Conservation (phyloP, 2,888 invertebrate species). For the Cecidostiba fungosa region DNA sequence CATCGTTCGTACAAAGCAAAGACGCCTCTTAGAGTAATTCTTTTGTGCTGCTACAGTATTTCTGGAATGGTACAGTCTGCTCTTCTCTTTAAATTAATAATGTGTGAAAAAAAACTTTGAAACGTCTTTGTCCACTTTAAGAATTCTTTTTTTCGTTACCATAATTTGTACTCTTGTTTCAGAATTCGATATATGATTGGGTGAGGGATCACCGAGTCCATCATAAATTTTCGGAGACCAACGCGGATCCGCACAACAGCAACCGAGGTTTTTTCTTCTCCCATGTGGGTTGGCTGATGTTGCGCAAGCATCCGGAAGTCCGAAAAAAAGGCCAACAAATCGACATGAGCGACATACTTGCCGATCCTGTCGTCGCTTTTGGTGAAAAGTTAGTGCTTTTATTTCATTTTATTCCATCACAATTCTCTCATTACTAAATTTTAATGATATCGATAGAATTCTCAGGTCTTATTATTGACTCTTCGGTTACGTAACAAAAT, state of each 20-base stretch:
- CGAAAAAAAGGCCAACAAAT: slow-evolving; percentile 87
- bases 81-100: neutral
- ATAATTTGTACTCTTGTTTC: no score
- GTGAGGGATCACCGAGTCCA: slow-evolving; percentile 89
- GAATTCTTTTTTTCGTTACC: no score
- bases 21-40: slow-evolving; percentile 82
- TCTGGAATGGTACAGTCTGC: slow-evolving; percentile 84
- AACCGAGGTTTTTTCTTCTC: slow-evolving; percentile 94
- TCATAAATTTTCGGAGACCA: slow-evolving; percentile 86
- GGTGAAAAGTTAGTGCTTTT: slow-evolving; percentile 84
- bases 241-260: slow-evolving; percentile 92
- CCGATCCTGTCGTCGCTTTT: slow-evolving; percentile 89
- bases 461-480: neutral
- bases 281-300: slow-evolving; percentile 96
- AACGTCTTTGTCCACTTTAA: neutral
- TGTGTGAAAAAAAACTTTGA: neutral
- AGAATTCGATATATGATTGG: slow-evolving; percentile 89
- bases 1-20: slow-evolving; percentile 87
- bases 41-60: slow-evolving; percentile 83
- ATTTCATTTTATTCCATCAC: no score
- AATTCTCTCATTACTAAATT: no score
- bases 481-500: no score
- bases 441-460: neutral
- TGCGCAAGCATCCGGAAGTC: slow-evolving; percentile 94
- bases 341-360: slow-evolving; percentile 89